Conservation (phyloP, 2,113 vertebrate species). For the Myiagra hebetior region DNA sequence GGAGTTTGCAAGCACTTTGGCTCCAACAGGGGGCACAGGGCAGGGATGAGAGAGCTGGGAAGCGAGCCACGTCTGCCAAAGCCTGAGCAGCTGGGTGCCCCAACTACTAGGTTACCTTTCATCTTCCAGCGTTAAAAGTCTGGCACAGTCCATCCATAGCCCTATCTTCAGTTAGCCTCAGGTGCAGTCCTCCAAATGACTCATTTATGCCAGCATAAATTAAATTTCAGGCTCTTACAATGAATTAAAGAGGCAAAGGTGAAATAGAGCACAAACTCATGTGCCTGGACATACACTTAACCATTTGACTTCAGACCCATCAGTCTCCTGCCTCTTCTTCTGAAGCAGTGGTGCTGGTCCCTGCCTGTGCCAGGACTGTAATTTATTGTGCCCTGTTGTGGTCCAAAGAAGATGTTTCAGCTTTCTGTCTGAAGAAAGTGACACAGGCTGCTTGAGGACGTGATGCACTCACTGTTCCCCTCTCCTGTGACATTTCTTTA, state of each 20-base stretch:
- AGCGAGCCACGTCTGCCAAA: not conserved
- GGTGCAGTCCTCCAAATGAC: not conserved
- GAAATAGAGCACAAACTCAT: not conserved
- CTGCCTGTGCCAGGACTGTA: not conserved
- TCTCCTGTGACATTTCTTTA: slow-evolving; percentile 14
- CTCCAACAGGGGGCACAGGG: not conserved
- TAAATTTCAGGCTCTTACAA: not conserved
- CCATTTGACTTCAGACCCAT: not conserved
- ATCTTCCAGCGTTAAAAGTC: not conserved
- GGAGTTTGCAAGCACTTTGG: not conserved
- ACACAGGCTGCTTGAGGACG: not conserved
- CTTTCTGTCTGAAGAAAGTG: not conserved
- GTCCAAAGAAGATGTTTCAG: not conserved
- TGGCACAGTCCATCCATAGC: not conserved
- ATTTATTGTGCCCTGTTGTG: not conserved
- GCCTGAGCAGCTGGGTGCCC: not conserved
- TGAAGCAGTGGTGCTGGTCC: not conserved
- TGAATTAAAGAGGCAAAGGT: not conserved
- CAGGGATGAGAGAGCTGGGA: not conserved
- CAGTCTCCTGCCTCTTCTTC: not conserved
- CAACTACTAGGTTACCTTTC: not conserved
- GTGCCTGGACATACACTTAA: not conserved
- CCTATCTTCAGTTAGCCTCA: not conserved
- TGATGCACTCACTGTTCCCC: not conserved
- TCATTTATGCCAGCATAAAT: not conserved